phyloP scores from a whole-genome alignment of 2,113 vertebrate genomes.

The Nestor notabilis region DNA sequence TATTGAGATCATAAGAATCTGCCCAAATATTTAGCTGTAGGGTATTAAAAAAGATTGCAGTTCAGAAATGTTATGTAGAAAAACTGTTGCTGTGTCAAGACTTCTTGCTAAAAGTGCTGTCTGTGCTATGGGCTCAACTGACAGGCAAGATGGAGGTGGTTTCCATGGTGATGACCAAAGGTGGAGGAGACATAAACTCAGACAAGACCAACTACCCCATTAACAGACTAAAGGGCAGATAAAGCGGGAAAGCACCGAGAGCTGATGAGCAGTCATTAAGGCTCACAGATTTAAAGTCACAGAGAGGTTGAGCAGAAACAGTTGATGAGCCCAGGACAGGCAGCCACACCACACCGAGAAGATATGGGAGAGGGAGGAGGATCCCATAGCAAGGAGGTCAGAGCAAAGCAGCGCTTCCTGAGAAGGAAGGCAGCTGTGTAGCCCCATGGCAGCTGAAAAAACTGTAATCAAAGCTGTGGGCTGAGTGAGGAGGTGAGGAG shows the following conservation, averaged over 20 bases:
- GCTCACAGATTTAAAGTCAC: neutral
- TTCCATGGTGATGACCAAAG: neutral
- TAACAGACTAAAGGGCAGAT: neutral
- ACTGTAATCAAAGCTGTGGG: neutral
- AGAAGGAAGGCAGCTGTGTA: neutral
- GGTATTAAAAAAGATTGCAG: neutral
- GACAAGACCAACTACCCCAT: neutral
- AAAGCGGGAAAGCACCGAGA: accelerated
- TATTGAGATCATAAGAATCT: neutral
- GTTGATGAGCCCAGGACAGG: neutral
- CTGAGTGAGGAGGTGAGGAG: neutral
- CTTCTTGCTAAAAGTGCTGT: neutral
- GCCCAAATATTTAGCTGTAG: neutral
- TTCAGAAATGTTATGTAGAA: neutral
- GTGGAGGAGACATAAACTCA: neutral
- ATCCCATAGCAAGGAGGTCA: accelerated
- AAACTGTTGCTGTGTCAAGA: neutral
- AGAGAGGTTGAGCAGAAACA: neutral
- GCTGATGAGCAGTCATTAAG: neutral
- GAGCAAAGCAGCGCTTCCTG: neutral
- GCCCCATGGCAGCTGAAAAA: neutral
- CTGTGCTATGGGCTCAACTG: neutral
- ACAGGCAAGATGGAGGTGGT: neutral
- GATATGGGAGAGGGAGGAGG: neutral
- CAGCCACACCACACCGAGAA: accelerated